Evolutionary conservation across 2,797 vertebrate genomes (phyloP), one percentile per base, ranked within the genome.

Genomic region (Scyliorhinus canicula): DNA sequence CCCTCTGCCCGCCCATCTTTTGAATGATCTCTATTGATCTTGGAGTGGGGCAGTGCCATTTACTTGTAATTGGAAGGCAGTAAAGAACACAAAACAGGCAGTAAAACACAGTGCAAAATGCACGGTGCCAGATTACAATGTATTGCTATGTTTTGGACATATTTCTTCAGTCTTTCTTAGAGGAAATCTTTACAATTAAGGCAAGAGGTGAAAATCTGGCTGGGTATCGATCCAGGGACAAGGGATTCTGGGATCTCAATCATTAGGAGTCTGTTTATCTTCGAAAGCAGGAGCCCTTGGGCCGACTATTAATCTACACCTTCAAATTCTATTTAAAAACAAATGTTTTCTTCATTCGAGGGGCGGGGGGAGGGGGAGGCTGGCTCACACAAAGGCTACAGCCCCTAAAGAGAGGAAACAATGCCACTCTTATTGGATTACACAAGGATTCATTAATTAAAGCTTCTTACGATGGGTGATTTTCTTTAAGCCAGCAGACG

Each of bases 41-140:
- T 44, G 24, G n/a, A 47, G 26, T 24, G 31, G 91, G 91, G 40
- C 40, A 21, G 63, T 67, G 91, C 63, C 91, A 93, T 65, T 69
- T 93, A 47, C 40, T 47, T 47, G 91, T 94, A 94, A 94, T 94
- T 94, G 93, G 63, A 95, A 90, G 84, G 84, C 93, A 47, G 71
- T 95, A 77, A 84, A 95, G 93, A 67, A 63, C n/a, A 55, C 8
- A 28, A 90, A 31, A 91, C 40, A 84, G 93, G 84, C 77, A 69
- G 82, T 88, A 90, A 95, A 95, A 95, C 82, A 95, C 88, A 40
- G n/a, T 93, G 63, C 91, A 93, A 93, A 93, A 93, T 69, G 60
- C 91, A 47, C 65, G 28, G 91, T 47, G 91, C 91, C 63, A 50
- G 40, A 93, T 67, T 44, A 93, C 91, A 67, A 67, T 28, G 67